Evolutionary conservation across 2,797 vertebrate genomes (phyloP).

Genomic region (Trematomus bernacchii): DNA sequence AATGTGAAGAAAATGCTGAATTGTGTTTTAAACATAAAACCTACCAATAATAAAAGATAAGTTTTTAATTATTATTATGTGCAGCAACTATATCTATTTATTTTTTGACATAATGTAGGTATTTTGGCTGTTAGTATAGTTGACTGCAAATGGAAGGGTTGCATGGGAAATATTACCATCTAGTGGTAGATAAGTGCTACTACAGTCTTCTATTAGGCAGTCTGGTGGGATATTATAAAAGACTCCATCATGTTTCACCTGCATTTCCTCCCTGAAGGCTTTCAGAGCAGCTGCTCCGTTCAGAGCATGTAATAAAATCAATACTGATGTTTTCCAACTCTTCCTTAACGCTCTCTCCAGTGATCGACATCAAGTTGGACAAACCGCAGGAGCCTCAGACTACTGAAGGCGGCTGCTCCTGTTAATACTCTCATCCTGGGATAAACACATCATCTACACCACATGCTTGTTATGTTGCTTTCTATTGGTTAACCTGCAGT

Average conservation of each 20-base stretch:
- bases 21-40: not conserved
- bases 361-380: constrained; percentile 94
- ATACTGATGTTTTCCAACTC: not conserved
- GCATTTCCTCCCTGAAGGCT: not conserved
- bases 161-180: constrained; percentile 33
- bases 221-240: not conserved
- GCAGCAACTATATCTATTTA: not conserved
- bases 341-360: constrained; percentile 87
- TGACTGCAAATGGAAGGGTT: not conserved
- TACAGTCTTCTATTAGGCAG: not conserved
- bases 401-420: constrained; percentile 92
- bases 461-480: constrained; percentile 92
- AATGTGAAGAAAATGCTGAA: not conserved
- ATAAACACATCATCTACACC: constrained; percentile 75
- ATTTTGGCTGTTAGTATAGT: not conserved
- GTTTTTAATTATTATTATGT: no score
- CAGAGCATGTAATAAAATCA: not conserved
- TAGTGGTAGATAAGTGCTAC: constrained; percentile 40
- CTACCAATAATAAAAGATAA: no score
- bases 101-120: not conserved
- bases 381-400: constrained; percentile 88
- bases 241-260: not conserved
- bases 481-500: constrained; percentile 90
- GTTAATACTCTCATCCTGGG: constrained; percentile 85
- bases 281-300: not conserved